Conservation (phyloP, 2,888 invertebrate genomes). For the Cephus spinipes region DNA sequence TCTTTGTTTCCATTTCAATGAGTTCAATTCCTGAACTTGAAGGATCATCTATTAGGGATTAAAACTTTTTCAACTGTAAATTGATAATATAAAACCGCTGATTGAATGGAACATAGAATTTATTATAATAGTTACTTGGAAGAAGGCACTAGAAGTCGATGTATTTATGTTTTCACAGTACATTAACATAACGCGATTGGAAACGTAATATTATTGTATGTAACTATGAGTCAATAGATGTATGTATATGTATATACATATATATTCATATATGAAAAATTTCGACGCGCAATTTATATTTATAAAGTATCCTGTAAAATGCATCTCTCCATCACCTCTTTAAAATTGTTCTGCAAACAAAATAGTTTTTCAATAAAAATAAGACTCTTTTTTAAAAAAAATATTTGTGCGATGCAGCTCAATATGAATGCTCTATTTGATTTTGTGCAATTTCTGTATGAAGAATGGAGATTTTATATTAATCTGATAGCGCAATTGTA, state of each 20-base stretch:
- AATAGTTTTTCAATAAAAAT: neutral
- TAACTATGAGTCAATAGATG: neutral
- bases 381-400: neutral
- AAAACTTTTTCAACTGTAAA: neutral
- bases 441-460: neutral
- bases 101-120: neutral
- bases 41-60: neutral
- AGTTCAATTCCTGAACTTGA: neutral
- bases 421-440: neutral
- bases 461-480: neutral
- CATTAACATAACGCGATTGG: neutral
- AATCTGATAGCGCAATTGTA: neutral
- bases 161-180: constrained; percentile 14
- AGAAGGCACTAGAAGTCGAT: constrained; percentile 34
- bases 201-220: too few species aligned
- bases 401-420: neutral
- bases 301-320: neutral
- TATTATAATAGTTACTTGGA: neutral
- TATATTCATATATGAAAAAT: neutral
- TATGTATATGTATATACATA: neutral
- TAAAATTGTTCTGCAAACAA: neutral
- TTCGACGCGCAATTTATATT: neutral
- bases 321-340: neutral
- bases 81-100: neutral
- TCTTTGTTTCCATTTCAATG: neutral